A percentile compares a stretch with the other conserved stretches of the same genome.
phyloP scores from a whole-genome alignment of 2,113 vertebrate genomes.

The Neodon shergylaensis region DNA sequence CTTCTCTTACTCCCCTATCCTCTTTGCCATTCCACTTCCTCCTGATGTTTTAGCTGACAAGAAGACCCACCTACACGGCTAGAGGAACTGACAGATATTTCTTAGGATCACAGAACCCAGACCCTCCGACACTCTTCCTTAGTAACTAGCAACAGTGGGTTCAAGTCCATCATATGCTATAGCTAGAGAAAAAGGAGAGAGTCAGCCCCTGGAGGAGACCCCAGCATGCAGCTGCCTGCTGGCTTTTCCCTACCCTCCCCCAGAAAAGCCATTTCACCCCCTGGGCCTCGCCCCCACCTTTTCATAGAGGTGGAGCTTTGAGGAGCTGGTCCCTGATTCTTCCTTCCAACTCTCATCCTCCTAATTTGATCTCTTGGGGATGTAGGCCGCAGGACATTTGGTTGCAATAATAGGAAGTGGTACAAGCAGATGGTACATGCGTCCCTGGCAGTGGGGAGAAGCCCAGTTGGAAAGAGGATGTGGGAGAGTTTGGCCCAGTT shows the following conservation, averaged over 20 bases:
- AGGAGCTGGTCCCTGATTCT: neutral
- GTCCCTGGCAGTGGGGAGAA: neutral
- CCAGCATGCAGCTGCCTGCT: neutral
- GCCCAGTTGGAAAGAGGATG: neutral
- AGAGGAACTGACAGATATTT: neutral
- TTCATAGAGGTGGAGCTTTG: neutral
- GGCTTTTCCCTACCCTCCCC: neutral
- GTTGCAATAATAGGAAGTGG: neutral
- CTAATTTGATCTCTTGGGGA: neutral
- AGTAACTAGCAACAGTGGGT: neutral
- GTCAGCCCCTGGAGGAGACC: neutral
- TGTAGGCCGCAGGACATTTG: neutral
- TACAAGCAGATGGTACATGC: fast-evolving
- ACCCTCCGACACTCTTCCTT: neutral
- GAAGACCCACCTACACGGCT: neutral
- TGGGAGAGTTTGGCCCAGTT: no score
- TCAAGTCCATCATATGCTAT: neutral
- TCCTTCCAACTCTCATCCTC: neutral
- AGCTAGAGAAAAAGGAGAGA: neutral
- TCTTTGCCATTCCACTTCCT: neutral
- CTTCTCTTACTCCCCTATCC: neutral
- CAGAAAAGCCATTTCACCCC: neutral
- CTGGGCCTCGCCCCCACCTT: neutral
- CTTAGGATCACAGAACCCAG: neutral
- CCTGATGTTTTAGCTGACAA: neutral